Evolutionary conservation across 2,113 vertebrate genomes (phyloP).

Genomic region (Mionectes macconnelli): DNA sequence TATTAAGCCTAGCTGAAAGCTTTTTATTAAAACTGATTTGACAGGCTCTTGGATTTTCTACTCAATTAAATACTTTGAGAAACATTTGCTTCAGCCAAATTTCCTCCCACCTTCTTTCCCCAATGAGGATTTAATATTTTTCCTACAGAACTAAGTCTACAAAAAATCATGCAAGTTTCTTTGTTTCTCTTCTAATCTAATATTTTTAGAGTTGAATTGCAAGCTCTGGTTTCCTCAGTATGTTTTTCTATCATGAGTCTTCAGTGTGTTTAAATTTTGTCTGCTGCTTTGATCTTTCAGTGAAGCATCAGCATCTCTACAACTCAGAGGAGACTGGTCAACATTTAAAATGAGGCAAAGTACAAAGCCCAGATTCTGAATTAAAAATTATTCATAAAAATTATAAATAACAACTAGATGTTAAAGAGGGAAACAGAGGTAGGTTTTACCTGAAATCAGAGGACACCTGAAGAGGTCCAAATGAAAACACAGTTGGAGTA

Average conservation of each 20-base stretch:
- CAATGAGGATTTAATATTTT: neutral
- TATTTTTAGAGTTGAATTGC: neutral
- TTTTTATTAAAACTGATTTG: neutral
- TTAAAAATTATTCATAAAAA: neutral
- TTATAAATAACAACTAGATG: neutral
- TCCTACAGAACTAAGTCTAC: neutral
- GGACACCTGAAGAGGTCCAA: neutral
- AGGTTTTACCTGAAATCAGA: neutral
- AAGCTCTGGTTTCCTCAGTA: neutral
- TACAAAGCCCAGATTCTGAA: neutral
- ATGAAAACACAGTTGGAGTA: neutral
- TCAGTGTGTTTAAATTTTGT: neutral
- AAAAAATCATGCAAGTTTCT: neutral
- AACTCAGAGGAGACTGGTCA: neutral
- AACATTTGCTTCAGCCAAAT: neutral
- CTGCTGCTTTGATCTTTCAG: neutral
- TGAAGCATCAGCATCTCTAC: neutral
- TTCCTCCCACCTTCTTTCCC: fast-evolving
- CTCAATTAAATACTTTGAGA: neutral
- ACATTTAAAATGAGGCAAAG: neutral
- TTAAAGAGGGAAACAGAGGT: neutral
- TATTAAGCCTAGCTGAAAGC: neutral
- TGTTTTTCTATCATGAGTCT: neutral
- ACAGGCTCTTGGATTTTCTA: neutral
- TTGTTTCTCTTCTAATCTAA: neutral